phyloP scores from a whole-genome alignment of 2,113 vertebrate species.

The Rhinopomastus cyanomelas region DNA sequence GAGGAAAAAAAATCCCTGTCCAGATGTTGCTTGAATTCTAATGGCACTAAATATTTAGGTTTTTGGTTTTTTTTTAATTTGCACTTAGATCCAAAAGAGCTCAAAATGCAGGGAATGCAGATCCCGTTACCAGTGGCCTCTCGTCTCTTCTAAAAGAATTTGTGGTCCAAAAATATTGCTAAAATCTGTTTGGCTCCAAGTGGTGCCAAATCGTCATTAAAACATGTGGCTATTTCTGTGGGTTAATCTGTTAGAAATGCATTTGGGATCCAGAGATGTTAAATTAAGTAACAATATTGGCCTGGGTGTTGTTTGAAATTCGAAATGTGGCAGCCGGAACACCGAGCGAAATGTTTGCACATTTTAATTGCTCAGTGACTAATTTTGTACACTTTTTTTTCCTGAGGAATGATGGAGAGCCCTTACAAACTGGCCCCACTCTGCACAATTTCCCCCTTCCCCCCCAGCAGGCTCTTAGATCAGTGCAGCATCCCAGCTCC shows the following conservation, averaged over 20 bases:
- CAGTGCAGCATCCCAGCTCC: not conserved
- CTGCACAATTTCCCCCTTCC: not conserved
- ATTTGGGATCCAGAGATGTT: constrained; percentile 41
- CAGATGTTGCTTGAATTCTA: constrained; percentile 43
- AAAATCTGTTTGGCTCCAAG: constrained; percentile 36
- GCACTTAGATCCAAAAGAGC: not conserved
- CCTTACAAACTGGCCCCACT: not conserved
- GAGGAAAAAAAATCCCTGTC: constrained; percentile 13
- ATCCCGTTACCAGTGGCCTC: not conserved
- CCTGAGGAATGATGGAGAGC: not conserved
- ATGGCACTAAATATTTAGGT: not conserved
- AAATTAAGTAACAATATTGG: constrained; percentile 66
- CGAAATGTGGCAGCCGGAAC: constrained; percentile 62
- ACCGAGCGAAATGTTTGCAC: constrained; percentile 53
- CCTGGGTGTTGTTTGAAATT: constrained; percentile 57
- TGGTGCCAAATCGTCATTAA: constrained; percentile 56
- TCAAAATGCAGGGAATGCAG: not conserved
- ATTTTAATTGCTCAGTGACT: constrained; percentile 36
- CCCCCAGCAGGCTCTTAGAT: not conserved
- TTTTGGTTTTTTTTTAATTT: not conserved
- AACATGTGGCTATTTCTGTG: constrained; percentile 63
- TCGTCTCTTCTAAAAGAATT: constrained; percentile 9
- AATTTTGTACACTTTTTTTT: not conserved
- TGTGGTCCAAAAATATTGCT: constrained; percentile 47
- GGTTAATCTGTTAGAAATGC: constrained; percentile 61